phyloP scores from a whole-genome alignment of 2,113 vertebrate genomes.

The Saguinus imperator region DNA sequence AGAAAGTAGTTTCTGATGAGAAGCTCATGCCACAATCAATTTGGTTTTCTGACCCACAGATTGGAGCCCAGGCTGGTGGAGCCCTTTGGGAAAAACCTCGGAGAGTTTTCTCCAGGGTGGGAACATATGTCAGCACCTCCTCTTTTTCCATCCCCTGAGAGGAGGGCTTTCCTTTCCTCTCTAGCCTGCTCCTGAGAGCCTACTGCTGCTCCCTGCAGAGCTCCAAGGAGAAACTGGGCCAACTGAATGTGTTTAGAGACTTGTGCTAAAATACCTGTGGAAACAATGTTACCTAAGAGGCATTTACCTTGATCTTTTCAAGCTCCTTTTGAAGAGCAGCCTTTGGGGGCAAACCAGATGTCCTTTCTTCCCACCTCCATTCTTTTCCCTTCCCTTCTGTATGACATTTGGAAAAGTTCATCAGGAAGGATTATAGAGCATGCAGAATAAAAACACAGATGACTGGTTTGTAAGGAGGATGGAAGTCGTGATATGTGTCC shows the following conservation, averaged over 20 bases:
- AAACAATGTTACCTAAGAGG: constrained; percentile 47
- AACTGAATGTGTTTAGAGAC: neutral
- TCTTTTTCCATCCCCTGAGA: neutral
- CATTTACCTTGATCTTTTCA: constrained; percentile 63
- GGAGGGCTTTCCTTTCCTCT: constrained; percentile 4
- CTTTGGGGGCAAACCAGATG: constrained; percentile 1
- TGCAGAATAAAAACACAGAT: constrained; percentile 42
- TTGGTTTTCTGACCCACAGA: constrained; percentile 51
- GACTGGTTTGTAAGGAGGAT: constrained; percentile 46
- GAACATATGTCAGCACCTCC: constrained; percentile 30
- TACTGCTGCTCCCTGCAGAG: neutral
- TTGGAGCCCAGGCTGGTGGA: neutral
- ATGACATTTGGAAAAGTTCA: constrained; percentile 63
- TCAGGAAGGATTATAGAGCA: constrained; percentile 45
- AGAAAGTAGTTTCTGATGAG: constrained; percentile 22
- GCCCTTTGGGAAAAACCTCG: neutral
- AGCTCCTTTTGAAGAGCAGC: constrained; percentile 44
- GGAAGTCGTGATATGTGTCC: constrained; percentile 43
- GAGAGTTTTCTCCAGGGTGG: neutral
- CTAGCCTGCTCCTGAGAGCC: constrained; percentile 4
- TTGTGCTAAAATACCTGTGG: constrained; percentile 57
- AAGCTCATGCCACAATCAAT: constrained; percentile 6
- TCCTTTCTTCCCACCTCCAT: constrained; percentile 41
- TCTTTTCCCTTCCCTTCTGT: constrained; percentile 32
- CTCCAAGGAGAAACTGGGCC: neutral